Percentiles rank a stretch among this genome's conserved stretches.
phyloP scores from a whole-genome alignment of 2,888 invertebrate species.

The Tinea semifulvella region DNA sequence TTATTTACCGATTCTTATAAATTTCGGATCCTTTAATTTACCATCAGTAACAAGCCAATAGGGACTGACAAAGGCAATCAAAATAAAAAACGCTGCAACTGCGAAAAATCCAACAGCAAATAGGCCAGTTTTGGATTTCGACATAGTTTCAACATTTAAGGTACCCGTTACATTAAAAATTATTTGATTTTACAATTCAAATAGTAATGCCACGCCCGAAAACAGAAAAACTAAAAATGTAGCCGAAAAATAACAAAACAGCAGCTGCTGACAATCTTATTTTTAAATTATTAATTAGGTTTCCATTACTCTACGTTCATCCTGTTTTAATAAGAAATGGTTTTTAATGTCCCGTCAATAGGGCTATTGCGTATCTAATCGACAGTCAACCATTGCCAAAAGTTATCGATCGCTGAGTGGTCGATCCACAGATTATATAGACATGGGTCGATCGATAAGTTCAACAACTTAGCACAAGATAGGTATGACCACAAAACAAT shows the following conservation, averaged over 20 bases:
- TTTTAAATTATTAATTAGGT: no score
- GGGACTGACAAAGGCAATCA: constrained; percentile 86
- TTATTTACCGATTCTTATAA: constrained; percentile 78
- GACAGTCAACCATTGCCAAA: no score
- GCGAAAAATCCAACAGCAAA: constrained; percentile 73
- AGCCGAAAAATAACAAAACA: background rate
- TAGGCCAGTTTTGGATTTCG: constrained; percentile 72
- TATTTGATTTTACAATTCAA: background rate
- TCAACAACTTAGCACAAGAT: no score
- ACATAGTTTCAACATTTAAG: constrained; percentile 43
- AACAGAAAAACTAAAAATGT: background rate
- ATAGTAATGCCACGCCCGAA: background rate
- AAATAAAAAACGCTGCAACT: constrained; percentile 74
- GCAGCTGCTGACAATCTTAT: background rate
- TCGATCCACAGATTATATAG: no score
- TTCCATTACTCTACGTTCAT: no score
- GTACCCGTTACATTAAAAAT: no score
- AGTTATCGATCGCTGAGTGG: no score
- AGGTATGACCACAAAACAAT: no score
- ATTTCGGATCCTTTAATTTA: constrained; percentile 78
- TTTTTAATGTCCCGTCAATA: no score
- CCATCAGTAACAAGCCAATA: constrained; percentile 90
- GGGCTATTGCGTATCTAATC: no score
- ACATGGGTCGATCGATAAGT: no score
- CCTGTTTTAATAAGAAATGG: no score